A percentile compares a stretch with the other conserved stretches of the same genome.
Evolutionary conservation across 2,888 invertebrate genomes (phyloP).

Genomic region (Apeira syringaria): DNA sequence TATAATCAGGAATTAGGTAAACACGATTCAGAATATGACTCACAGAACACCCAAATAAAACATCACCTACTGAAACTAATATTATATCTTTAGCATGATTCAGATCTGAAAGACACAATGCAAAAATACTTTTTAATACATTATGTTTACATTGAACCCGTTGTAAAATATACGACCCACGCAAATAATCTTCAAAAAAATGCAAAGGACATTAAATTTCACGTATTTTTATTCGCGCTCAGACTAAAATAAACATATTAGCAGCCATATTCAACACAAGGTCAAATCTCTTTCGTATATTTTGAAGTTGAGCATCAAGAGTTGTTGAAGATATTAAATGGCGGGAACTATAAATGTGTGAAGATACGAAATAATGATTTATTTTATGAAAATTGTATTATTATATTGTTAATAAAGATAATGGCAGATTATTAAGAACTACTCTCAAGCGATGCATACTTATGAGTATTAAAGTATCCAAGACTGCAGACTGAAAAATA

Average conservation of each 20-base stretch:
- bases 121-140: slow-evolving; percentile 23
- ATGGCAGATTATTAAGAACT: too few species aligned
- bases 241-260: slow-evolving; percentile 17
- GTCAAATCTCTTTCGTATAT: slow-evolving; percentile 2
- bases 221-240: slow-evolving; percentile 7
- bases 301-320: slow-evolving; percentile 3
- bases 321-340: slow-evolving; percentile 27
- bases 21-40: slow-evolving; percentile 25
- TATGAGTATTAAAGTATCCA: too few species aligned
- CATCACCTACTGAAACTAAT: slow-evolving; percentile 12
- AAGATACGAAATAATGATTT: too few species aligned
- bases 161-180: slow-evolving; percentile 24
- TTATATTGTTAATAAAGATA: too few species aligned
- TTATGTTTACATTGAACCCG: slow-evolving; percentile 21
- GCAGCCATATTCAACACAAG: slow-evolving; percentile 1
- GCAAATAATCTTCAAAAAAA: slow-evolving; percentile 21
- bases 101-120: slow-evolving; percentile 20
- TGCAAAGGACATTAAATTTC: slow-evolving; percentile 26
- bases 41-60: slow-evolving; percentile 19
- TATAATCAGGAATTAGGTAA: slow-evolving; percentile 28
- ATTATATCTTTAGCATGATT: slow-evolving; percentile 24
- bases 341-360: too few species aligned
- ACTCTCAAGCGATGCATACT: too few species aligned
- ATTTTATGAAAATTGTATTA: too few species aligned
- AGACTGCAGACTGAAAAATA: too few species aligned